These are phyloP conservation scores for Euphonia xanthogaster DNA, from an alignment of 2,797 vertebrate genomes.

Conservation along the genomic window DNA sequence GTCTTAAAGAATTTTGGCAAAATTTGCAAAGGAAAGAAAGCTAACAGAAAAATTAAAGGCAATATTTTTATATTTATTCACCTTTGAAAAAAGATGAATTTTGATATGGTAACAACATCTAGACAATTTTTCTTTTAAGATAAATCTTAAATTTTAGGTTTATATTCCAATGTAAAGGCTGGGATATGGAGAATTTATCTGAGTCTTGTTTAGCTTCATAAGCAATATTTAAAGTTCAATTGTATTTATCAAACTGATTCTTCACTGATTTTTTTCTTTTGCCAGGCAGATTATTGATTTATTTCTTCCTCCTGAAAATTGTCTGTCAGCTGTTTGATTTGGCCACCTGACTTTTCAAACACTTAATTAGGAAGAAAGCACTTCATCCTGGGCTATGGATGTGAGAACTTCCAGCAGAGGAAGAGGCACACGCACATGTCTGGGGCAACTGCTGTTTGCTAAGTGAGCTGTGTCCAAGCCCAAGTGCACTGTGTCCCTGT, in stretches of 20 bases:
- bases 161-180: not conserved
- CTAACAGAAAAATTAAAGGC: not conserved
- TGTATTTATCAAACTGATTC: not conserved
- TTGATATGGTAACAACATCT: not conserved
- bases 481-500: not conserved
- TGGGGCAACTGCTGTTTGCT: not conserved
- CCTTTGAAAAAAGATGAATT: not conserved
- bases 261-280: not conserved
- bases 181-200: not conserved
- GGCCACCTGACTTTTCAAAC: not conserved
- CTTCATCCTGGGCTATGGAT: not conserved
- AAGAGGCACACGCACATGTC: not conserved
- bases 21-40: not conserved
- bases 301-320: not conserved
- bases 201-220: not conserved
- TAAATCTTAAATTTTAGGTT: not conserved
- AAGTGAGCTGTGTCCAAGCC: not conserved
- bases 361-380: not conserved
- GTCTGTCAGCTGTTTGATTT: not conserved
- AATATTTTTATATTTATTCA: not conserved
- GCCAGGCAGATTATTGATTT: not conserved
- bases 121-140: not conserved
- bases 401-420: not conserved
- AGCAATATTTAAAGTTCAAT: not conserved
- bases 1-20: not conserved